Evolutionary conservation across 2,888 invertebrate genomes (phyloP).

Genomic region (Spisula subtruncata): DNA sequence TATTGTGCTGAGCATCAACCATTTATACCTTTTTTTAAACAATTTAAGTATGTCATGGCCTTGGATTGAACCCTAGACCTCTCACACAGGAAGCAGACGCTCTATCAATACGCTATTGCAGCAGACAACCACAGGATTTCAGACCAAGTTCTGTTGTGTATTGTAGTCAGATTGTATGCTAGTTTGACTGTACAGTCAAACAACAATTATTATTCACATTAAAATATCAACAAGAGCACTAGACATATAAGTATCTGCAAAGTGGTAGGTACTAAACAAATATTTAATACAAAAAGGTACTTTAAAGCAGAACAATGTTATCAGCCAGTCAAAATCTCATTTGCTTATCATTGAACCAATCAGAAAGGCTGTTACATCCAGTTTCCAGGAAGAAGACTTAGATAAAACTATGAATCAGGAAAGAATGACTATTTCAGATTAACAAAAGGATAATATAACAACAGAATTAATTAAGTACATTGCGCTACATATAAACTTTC

Average conservation of each 20-base stretch:
- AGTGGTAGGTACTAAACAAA: conserved; percentile 10
- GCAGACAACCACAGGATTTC: no score
- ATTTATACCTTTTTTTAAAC: no score
- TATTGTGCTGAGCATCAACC: no score
- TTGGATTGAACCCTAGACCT: no score
- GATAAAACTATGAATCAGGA: background rate
- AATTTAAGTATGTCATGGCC: no score
- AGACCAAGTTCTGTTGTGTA: no score
- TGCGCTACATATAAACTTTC: background rate
- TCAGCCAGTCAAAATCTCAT: conserved; percentile 5
- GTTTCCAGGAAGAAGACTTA: background rate
- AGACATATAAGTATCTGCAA: background rate
- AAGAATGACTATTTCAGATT: background rate
- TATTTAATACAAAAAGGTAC: background rate
- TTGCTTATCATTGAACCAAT: conserved; percentile 15
- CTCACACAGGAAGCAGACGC: no score
- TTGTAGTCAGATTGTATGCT: background rate
- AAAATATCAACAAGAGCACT: background rate
- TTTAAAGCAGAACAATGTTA: conserved; percentile 4
- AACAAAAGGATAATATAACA: background rate
- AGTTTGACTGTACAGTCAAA: background rate
- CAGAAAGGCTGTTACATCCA: background rate
- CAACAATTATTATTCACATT: background rate
- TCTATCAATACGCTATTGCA: no score
- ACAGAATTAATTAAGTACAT: background rate